Conservation (phyloP, 2,888 invertebrate genomes). For the Troilus luridus region DNA sequence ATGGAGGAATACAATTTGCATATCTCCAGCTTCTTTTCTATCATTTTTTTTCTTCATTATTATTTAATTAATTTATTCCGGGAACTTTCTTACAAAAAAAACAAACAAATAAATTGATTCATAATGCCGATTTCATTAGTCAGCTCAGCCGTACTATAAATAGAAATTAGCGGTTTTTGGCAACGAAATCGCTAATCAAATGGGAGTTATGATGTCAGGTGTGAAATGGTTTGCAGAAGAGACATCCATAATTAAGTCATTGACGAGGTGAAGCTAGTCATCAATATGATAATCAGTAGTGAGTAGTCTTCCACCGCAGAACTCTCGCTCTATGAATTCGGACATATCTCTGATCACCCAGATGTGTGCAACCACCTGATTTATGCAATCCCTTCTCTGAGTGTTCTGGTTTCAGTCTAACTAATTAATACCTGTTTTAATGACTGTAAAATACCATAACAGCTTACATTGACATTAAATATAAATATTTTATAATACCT, state of each 20-base stretch:
- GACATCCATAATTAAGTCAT: not conserved
- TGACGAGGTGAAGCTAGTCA: not conserved
- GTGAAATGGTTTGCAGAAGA: not conserved
- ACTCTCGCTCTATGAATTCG: not conserved
- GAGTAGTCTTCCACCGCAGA: not conserved
- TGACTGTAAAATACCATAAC: no score
- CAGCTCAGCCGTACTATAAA: not conserved
- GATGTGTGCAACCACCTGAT: not conserved
- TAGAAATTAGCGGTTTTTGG: not conserved
- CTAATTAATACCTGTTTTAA: no score
- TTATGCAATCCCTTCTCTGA: not conserved
- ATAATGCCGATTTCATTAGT: not conserved
- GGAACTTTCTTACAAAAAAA: no score
- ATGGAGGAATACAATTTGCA: no score
- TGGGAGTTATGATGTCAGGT: not conserved
- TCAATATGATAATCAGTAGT: conserved; percentile 15
- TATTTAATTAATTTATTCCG: no score
- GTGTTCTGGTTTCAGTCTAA: not conserved
- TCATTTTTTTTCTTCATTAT: no score
- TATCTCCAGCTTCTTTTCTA: no score
- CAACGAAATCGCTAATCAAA: not conserved
- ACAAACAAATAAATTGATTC: not conserved
- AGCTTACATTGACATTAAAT: no score
- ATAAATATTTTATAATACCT: no score
- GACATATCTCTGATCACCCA: not conserved